phyloP scores from a whole-genome alignment of 1,140 invertebrate genomes.

The Cyclina sinensis region DNA sequence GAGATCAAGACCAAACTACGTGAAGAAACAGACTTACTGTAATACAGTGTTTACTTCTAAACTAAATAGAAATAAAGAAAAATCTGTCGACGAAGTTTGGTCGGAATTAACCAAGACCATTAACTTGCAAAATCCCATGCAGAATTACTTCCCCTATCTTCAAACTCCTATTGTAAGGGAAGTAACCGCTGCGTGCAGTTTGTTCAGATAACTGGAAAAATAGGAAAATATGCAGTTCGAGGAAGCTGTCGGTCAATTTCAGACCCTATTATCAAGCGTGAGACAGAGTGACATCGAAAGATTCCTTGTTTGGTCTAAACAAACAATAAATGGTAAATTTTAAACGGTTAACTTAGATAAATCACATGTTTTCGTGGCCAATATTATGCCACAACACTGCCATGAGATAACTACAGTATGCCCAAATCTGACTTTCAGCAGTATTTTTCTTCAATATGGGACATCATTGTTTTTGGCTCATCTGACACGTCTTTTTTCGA shows the following conservation, averaged over 20 bases:
- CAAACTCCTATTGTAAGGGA: not conserved
- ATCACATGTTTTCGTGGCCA: not conserved
- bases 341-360: not conserved
- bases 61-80: too few species aligned
- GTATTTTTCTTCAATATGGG: too few species aligned
- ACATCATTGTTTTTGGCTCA: too few species aligned
- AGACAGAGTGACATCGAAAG: not conserved
- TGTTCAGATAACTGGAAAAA: not conserved
- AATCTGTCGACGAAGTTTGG: too few species aligned
- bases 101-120: too few species aligned
- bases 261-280: constrained; percentile 49
- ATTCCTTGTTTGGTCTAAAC: constrained; percentile 61
- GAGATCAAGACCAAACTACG: too few species aligned
- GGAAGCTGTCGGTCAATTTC: constrained; percentile 31
- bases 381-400: not conserved
- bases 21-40: too few species aligned
- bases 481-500: too few species aligned
- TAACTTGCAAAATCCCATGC: too few species aligned
- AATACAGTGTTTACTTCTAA: too few species aligned
- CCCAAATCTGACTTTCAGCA: not conserved
- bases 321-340: constrained; percentile 58
- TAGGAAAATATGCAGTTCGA: constrained; percentile 23
- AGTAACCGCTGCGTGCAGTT: too few species aligned
- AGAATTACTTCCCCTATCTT: not conserved
- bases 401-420: not conserved